phyloP scores from a whole-genome alignment of 2,888 invertebrate species.

The Acanthosoma haemorrhoidale region DNA sequence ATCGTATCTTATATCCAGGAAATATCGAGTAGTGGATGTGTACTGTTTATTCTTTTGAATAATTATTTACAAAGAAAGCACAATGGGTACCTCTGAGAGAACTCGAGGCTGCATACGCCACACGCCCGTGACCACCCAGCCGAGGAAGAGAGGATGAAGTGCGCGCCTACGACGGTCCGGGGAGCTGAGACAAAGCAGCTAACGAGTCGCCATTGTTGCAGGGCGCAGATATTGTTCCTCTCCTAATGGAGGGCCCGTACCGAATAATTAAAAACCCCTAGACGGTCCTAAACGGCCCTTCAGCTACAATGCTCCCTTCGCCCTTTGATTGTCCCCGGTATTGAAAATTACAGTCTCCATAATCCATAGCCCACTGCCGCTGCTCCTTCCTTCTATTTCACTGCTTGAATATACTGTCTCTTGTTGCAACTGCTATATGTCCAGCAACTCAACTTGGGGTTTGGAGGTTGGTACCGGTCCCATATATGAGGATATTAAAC shows the following conservation, averaged over 20 bases:
- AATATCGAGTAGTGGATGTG: too few relatives aligned
- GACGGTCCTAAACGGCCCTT: conserved; percentile 16
- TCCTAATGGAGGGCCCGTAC: neutral
- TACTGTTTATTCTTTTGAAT: too few relatives aligned
- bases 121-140: neutral
- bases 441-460: too few relatives aligned
- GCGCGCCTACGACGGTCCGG: neutral
- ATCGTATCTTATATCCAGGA: too few relatives aligned
- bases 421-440: too few relatives aligned
- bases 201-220: conserved; percentile 17
- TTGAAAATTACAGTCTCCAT: conserved; percentile 15
- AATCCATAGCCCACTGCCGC: neutral
- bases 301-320: conserved; percentile 4
- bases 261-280: conserved; percentile 22
- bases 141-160: neutral
- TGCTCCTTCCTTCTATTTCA: too few relatives aligned
- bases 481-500: too few relatives aligned
- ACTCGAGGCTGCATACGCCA: neutral
- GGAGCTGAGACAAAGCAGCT: neutral
- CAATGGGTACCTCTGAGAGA: neutral
- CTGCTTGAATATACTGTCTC: too few relatives aligned
- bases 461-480: too few relatives aligned
- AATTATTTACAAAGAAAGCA: too few relatives aligned
- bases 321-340: conserved; percentile 18
- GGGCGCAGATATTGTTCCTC: conserved; percentile 8